Evolutionary conservation across 2,113 vertebrate genomes (phyloP).

Genomic region (Gambusia affinis): DNA sequence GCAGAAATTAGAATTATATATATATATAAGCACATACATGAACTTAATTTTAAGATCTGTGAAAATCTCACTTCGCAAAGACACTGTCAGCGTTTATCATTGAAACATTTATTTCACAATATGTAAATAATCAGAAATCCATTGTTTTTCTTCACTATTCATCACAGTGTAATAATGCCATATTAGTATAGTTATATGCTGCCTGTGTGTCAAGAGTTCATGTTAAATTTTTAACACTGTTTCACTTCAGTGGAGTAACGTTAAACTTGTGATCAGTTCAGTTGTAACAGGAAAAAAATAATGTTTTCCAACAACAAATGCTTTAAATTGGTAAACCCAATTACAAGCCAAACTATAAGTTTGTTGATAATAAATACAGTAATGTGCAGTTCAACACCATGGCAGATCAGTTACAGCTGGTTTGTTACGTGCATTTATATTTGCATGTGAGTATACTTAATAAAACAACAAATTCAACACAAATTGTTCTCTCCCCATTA

Average conservation of each 20-base stretch:
- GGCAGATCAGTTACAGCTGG: background rate
- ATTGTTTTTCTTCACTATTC: constrained; percentile 30
- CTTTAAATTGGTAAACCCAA: background rate
- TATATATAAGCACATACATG: background rate
- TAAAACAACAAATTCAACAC: no score
- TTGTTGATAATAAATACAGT: background rate
- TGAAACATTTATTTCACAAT: constrained; percentile 51
- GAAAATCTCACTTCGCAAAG: background rate
- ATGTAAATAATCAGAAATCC: constrained; percentile 32
- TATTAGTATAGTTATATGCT: constrained; percentile 8
- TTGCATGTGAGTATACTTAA: no score
- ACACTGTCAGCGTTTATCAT: constrained; percentile 13
- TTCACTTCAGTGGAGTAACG: constrained; percentile 45
- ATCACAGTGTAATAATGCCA: constrained; percentile 13
- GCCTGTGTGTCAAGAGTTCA: no score
- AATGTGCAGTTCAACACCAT: background rate
- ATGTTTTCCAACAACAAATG: background rate
- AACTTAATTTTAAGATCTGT: background rate
- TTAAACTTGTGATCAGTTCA: constrained; percentile 1
- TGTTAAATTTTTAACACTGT: constrained; percentile 8
- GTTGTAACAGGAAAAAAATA: background rate
- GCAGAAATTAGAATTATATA: no score
- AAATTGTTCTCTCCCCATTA: no score
- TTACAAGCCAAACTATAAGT: background rate
- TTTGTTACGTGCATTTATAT: background rate